Evolutionary conservation across 2,797 vertebrate genomes (phyloP).

Genomic region (Syngnathus acus): DNA sequence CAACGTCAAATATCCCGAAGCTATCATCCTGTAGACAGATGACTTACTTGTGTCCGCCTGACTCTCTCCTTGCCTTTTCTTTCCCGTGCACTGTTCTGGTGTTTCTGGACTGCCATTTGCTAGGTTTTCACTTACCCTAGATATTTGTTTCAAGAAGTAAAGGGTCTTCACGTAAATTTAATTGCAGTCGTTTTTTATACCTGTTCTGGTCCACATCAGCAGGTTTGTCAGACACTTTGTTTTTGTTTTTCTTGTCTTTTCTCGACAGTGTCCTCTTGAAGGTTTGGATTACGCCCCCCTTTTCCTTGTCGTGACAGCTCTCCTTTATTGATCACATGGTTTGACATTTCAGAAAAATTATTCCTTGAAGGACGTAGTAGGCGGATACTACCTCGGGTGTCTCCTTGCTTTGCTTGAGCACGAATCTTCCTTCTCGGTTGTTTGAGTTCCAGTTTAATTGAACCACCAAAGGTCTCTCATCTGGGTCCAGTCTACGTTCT

Average conservation of each 20-base stretch:
- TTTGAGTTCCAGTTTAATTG: slow-evolving; percentile 87
- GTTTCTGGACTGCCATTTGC: not conserved
- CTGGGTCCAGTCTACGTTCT: slow-evolving; percentile 81
- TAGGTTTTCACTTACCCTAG: not conserved
- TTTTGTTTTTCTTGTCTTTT: slow-evolving; percentile 72
- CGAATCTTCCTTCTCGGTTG: slow-evolving; percentile 81
- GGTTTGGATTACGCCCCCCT: slow-evolving; percentile 83
- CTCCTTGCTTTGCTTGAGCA: slow-evolving; percentile 80
- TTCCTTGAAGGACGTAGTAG: not conserved
- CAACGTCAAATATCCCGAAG: not conserved
- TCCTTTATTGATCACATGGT: slow-evolving; percentile 32
- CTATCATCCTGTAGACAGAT: not conserved
- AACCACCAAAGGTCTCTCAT: slow-evolving; percentile 84
- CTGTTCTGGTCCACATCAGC: slow-evolving; percentile 23
- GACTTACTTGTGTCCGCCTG: slow-evolving; percentile 17
- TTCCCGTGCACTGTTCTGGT: not conserved
- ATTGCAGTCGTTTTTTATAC: slow-evolving; percentile 25
- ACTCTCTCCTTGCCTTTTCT: not conserved
- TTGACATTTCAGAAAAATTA: not conserved
- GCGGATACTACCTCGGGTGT: slow-evolving; percentile 65
- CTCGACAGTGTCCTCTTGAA: slow-evolving; percentile 87
- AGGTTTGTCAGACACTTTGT: slow-evolving; percentile 14
- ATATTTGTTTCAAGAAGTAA: not conserved
- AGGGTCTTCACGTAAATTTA: not conserved
- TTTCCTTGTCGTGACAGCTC: slow-evolving; percentile 71